Base-by-base conservation (phyloP, 2,888 invertebrate genomes). In the Melangyna quadrimaculata region DNA sequence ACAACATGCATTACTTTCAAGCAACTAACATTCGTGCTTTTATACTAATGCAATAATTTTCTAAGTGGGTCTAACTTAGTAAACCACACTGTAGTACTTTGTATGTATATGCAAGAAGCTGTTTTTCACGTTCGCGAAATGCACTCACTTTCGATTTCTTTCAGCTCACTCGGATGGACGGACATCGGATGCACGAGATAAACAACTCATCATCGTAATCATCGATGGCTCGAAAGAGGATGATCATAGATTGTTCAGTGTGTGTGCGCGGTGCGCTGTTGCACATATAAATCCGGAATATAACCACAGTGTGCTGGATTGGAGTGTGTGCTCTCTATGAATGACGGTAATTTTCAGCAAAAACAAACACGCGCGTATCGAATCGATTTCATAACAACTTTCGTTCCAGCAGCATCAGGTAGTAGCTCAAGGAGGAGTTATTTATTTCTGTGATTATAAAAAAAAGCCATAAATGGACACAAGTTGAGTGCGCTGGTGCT, bases 121-220 rank as follows among this genome's bases (percentile, higher is more conserved):
- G 84, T 63, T 69, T 80, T 77, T 77, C 84, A 77, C 67, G 80
- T 80, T 84, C 48, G 75, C 80, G 40, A 84, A 80, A 77, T 84
- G 75, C 79, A 81, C 81, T 86, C 86, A 86, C 86, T 86, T 86
- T 86, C 86, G 86, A 81, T 86, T 86, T 86, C 86, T 86, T 86
- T 22, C 14, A 73, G 48, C 43, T 35, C 40, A 43, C 24, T 40
- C 35, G 70, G 55, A 43, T 55, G 43, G 55, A 57, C 70, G 55
- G 55, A 55, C 32, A 32, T 45, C 65, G 65, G 65, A 67, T 67
- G 67, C 67, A 51, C 67, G 24, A 67, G 48, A 67, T 67, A 67
- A 67, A 67, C 35, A 67, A 67, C 71, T 43, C 65, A 77, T 77
- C 81, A 72, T 53, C 81, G 65, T 53, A 14, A 37, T 27, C 51